A percentile compares a stretch with the other conserved stretches of the same genome.
phyloP scores from a whole-genome alignment of 2,113 vertebrate species.

The Tragulus kanchil region DNA sequence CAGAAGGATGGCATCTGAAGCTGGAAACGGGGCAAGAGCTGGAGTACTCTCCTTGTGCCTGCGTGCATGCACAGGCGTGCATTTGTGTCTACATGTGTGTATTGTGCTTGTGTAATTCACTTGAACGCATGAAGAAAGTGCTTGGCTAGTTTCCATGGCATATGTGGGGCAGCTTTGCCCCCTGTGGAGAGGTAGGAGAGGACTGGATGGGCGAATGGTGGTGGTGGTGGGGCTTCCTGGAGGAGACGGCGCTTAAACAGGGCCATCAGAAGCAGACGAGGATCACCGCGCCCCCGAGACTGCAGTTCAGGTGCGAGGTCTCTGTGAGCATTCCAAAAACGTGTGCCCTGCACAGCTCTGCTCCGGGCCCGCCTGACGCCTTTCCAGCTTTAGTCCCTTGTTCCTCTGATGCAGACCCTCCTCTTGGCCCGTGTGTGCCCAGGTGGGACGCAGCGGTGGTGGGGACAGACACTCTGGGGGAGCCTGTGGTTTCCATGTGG shows the following conservation, averaged over 20 bases:
- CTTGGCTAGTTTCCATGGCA: not conserved
- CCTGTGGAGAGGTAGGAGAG: not conserved
- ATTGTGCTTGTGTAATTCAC: not conserved
- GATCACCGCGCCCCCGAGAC: not conserved
- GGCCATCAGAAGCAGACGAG: not conserved
- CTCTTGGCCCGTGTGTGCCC: not conserved
- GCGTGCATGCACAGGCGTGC: rapidly evolving
- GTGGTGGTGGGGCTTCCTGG: not conserved
- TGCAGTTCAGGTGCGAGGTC: not conserved
- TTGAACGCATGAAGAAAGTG: not conserved
- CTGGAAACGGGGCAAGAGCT: not conserved
- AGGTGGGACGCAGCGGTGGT: no score
- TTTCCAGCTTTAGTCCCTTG: not conserved
- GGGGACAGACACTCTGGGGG: not conserved
- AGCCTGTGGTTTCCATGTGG: not conserved
- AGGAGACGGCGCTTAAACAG: not conserved
- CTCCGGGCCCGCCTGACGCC: not conserved
- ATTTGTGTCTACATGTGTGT: not conserved
- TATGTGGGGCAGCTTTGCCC: not conserved
- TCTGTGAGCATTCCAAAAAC: not conserved
- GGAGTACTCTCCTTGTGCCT: not conserved
- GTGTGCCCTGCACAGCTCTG: rapidly evolving
- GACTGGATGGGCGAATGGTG: not conserved
- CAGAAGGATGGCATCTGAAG: not conserved
- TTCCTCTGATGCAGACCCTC: not conserved